These are phyloP conservation scores for Ethmia dodecea DNA, from an alignment of 2,888 invertebrate genomes.

Conservation along the genomic window DNA sequence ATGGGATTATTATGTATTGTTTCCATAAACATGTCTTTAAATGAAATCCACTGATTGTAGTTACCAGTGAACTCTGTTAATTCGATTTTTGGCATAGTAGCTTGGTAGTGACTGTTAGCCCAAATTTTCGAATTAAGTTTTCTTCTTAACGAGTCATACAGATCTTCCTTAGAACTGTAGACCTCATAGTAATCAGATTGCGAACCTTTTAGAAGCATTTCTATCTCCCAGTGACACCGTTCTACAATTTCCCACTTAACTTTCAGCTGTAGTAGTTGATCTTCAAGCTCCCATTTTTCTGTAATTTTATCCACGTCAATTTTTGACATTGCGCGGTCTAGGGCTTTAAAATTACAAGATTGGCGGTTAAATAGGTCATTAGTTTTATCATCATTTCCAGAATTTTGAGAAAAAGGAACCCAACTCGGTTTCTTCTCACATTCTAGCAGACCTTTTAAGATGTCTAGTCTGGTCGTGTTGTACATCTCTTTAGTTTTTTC, in stretches of 20 bases:
- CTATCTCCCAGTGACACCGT: no score
- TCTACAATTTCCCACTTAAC: no score
- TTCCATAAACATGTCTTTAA: slow-evolving; percentile 17
- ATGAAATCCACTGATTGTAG: slow-evolving; percentile 9
- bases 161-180: slow-evolving; percentile 7
- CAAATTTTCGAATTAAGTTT: slow-evolving; percentile 4
- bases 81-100: slow-evolving; percentile 7
- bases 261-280: no score
- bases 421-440: no score
- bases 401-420: no score
- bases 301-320: background rate
- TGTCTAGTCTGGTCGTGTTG: no score
- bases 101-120: slow-evolving; percentile 10
- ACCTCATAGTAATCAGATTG: slow-evolving; percentile 15
- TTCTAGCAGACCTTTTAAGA: no score
- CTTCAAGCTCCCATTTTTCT: no score
- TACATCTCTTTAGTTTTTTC: no score
- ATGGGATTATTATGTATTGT: slow-evolving; percentile 19
- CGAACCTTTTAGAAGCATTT: no score
- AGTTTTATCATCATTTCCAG: no score
- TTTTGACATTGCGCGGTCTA: slow-evolving; percentile 12
- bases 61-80: slow-evolving; percentile 6
- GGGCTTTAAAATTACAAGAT: slow-evolving; percentile 13
- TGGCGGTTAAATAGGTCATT: no score
- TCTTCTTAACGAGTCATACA: slow-evolving; percentile 3